Base-by-base conservation (phyloP, 2,888 invertebrate genomes). In the Stenichneumon culpator region DNA sequence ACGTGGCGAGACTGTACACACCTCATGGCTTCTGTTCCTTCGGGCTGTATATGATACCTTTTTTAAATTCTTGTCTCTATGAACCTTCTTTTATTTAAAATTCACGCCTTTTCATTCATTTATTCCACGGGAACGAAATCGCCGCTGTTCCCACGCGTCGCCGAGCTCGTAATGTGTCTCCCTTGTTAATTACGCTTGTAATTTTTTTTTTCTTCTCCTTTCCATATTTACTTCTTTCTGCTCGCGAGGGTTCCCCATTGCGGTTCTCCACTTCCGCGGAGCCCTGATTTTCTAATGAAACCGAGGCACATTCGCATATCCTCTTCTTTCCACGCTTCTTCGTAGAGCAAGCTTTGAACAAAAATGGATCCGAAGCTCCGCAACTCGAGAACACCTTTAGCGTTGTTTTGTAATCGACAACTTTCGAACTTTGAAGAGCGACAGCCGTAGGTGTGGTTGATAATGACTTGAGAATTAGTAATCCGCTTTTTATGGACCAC, bases 81-180 rank as follows among this genome's bases (percentile, higher is more conserved):
- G 16, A 14, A 68, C 32, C 70, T 65, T 39, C 52, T 50, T 63
- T 81, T 69, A 47, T 22, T 65, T 73, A 75, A 72, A 60, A 75
- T 87, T 86, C 81, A 78, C 81, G 74, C 83, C 84, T 83, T 83
- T 89, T 88, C 87, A 87, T 88, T 87, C 86, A 86, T 88, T 87
- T 84, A 85, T 87, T 87, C 84, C 65, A 79, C 77, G 81, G 82
- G 87, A 88, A 88, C 80, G 77, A 86, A 88, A 87, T 85, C 54
- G 63, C 75, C 69, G 9, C 67, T 25, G 63, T 88, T 90, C 90
- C 86, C 90, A 89, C 88, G 88, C 39, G 78, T 75, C 68, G 72
- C 25, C 79, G 68, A 68, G 77, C 39, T 75, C 74, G 68, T 52
- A 63, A 79, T 50, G 70, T 85, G 73, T 80, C 84, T 75, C 82